These are phyloP conservation scores for Taxidea taxus DNA, from an alignment of 2,113 vertebrate species.

Conservation along the genomic window DNA sequence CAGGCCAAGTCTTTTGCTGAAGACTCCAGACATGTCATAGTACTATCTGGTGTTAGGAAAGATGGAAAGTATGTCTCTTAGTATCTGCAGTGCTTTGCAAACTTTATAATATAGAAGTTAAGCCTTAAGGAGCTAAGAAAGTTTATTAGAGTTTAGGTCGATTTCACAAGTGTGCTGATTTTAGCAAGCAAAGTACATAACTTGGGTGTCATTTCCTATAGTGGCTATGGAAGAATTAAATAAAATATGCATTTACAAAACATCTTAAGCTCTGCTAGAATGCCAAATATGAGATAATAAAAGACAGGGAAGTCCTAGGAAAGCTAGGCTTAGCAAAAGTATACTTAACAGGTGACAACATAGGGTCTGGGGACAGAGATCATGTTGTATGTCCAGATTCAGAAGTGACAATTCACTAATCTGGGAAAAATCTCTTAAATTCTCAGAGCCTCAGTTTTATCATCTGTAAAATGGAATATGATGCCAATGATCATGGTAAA, in stretches of 20 bases:
- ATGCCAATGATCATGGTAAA: neutral
- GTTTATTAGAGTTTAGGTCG: neutral
- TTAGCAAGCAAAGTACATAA: neutral
- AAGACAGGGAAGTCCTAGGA: neutral
- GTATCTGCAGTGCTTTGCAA: slow-evolving; percentile 28
- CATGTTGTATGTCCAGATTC: neutral
- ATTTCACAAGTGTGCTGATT: slow-evolving; percentile 23
- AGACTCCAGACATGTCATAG: neutral
- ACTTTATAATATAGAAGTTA: neutral
- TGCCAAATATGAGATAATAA: neutral
- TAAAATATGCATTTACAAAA: slow-evolving; percentile 31
- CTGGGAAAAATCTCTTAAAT: neutral
- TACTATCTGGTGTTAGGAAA: neutral
- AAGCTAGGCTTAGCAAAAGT: neutral
- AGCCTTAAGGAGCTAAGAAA: neutral
- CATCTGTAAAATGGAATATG: neutral
- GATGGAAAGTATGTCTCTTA: neutral
- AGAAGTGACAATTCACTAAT: neutral
- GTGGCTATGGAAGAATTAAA: neutral
- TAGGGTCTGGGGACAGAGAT: neutral
- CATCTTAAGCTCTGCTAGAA: neutral
- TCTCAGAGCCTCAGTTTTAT: neutral
- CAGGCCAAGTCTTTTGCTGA: neutral
- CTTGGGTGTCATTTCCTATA: neutral
- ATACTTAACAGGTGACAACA: neutral